Conservation (phyloP, 2,888 invertebrate genomes). For the Eilema sororculum region DNA sequence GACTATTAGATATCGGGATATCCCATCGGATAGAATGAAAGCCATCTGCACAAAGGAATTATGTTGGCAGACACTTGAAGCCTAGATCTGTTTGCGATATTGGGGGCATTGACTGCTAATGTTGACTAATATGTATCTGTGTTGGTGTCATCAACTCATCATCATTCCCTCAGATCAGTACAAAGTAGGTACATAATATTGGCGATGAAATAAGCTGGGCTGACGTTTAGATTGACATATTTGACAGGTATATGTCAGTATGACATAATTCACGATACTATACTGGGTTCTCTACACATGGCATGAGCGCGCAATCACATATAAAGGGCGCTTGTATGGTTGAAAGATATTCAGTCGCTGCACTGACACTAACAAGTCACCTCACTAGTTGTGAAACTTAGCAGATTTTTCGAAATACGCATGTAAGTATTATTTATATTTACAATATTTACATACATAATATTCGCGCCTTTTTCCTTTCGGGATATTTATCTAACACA, state of each 20-base stretch:
- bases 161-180: slow-evolving; percentile 1
- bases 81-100: slow-evolving; percentile 10
- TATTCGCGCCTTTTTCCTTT: background rate
- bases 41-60: slow-evolving; percentile 11
- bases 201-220: background rate
- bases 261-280: background rate
- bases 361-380: background rate
- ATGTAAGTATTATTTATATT: slow-evolving; percentile 8
- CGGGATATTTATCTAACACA: background rate
- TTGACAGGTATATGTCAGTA: slow-evolving; percentile 8
- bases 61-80: slow-evolving; percentile 7
- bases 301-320: background rate
- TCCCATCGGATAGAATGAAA: slow-evolving; percentile 31
- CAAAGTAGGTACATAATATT: background rate
- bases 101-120: slow-evolving; percentile 9
- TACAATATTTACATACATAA: background rate
- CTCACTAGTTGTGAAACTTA: background rate
- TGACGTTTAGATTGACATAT: slow-evolving; percentile 7
- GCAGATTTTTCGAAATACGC: background rate
- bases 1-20: slow-evolving; percentile 9
- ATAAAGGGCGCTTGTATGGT: slow-evolving; percentile 3
- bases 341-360: slow-evolving; percentile 4
- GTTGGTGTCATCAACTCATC: background rate
- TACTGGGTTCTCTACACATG: background rate
- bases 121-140: background rate